Base-by-base conservation (phyloP, 37 sponge, comb jelly and placozoan genomes). In the Aphrocallistes beatrix region DNA sequence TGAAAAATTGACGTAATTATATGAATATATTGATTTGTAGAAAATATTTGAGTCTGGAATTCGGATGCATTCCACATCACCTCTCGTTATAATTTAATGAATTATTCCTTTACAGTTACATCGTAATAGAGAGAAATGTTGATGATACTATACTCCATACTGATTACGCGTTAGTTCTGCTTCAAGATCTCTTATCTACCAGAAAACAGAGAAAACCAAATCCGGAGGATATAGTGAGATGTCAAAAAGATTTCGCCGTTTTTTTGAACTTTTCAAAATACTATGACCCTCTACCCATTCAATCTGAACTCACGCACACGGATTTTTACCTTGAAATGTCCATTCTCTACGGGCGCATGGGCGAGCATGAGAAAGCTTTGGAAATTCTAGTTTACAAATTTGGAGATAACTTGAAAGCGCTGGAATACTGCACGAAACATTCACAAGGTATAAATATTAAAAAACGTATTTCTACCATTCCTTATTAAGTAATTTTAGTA, bases 351-450 rank as follows among this genome's bases (percentile, higher is more conserved):
- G 83, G 38, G 3, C 69, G 89, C 88, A 92, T 92, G 92, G 92
- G 89, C 30, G 88, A 92, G 83, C 92, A 92, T 83, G 92, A 92
- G 85, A 89, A 89, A 84, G 92, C 92, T 39, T 82, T 92, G 38
- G 88, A 13, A 34, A 81, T 92, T 34, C 81, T 89, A 36, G 85
- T 84, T 37, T 86, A 89, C 83, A 85, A 92, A 86, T 82, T 92
- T 13, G 81, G 86, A 38, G 90, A 92, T 42, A 86, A 87, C 83
- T 36, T 37, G 21, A 82, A 45, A 51, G 92, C 92, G 30, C 84
- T 88, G 42, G 84, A 87, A 40, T 89, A 92, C 88, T 92, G 92
- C 30, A 19, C 8, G 0, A 6, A 39, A 0, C 84, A 92, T 49
- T 92, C 92, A 23, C 6, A 81, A 88, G 85, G 91, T 91, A 36